Base-by-base conservation (phyloP, 2,888 invertebrate species). In the Drosophila lacicola region DNA sequence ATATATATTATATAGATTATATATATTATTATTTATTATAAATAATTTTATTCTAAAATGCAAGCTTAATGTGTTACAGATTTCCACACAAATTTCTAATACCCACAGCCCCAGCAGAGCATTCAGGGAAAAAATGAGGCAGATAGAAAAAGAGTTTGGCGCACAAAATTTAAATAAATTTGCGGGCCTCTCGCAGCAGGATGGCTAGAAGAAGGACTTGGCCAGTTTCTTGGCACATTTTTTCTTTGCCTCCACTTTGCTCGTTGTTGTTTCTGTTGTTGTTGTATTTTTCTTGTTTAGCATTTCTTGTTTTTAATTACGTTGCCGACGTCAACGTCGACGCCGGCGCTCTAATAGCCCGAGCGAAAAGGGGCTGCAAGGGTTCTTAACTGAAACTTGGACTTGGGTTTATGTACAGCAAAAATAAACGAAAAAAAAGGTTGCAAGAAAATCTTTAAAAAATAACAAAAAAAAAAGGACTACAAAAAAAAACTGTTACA, bases 241-340 rank as follows among this genome's bases (percentile, higher is more conserved):
- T 73, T 73, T 74, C 41, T 53, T 2, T 2, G 17, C 9, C 33
- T 19, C 2, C 3, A 14, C 50, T 56, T 50, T 62, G 36, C 19
- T 39, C 17, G 46, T 42, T 62, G 29, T 17, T 62, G 14, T 53
- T 61, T 2, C 19, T 64, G 9, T 36, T 65, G 57, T 57, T 62
- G 50, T 61, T 61, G 29, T 50, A 33, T 57, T 53, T 65, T 47
- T 44, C 62, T 50, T 67, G 63, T 57, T 49, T 45, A 73, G 70
- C 62, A 75, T 80, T 82, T 83, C 88, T 84, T 87, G 75, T 84
- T 84, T 84, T 84, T 84, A 84, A 84, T 87, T 84, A 84, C 83
- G 79, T 81, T 76, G 80, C 70, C 78, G 60, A 72, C 75, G 78
- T 62, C 71, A 51, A 62, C 74, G 74, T 61, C 55, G 77, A 55